These are phyloP conservation scores for Teleogryllus occipitalis DNA, from an alignment of 1,140 invertebrate genomes.

Conservation along the genomic window DNA sequence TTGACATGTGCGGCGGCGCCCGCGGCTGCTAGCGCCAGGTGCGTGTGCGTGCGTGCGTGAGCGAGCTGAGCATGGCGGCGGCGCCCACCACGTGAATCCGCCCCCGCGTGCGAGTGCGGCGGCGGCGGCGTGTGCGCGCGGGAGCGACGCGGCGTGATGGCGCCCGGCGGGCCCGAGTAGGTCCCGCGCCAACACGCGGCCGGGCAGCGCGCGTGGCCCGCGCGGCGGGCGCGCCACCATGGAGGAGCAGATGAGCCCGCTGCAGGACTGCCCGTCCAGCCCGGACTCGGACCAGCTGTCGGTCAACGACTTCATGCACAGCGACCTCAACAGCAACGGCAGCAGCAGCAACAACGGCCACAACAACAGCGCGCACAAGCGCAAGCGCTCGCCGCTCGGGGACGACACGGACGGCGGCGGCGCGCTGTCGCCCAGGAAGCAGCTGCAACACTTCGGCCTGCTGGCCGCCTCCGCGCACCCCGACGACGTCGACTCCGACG, in stretches of 20 bases:
- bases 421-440: slow-evolving; percentile 39
- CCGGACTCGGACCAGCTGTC: slow-evolving; percentile 18
- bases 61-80: no score
- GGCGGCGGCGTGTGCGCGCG: not conserved
- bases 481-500: slow-evolving; percentile 35
- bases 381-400: slow-evolving; percentile 29
- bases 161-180: not conserved
- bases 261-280: slow-evolving; percentile 14
- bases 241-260: slow-evolving; percentile 14
- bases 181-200: not conserved
- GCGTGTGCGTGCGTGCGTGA: no score
- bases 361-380: slow-evolving; percentile 28
- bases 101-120: no score
- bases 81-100: no score
- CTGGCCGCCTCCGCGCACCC: not conserved
- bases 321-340: slow-evolving; percentile 4
- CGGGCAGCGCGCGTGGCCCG: not conserved
- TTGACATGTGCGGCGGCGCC: no score
- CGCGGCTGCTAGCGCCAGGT: no score
- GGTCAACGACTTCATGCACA: slow-evolving; percentile 10
- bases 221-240: not conserved
- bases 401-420: slow-evolving; percentile 36
- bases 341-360: not conserved
- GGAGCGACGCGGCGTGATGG: not conserved
- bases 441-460: slow-evolving; percentile 25